Evolutionary conservation across 2,888 invertebrate species (phyloP), one percentile per base, ranked within the genome.

Genomic region (Melanargia galathea): DNA sequence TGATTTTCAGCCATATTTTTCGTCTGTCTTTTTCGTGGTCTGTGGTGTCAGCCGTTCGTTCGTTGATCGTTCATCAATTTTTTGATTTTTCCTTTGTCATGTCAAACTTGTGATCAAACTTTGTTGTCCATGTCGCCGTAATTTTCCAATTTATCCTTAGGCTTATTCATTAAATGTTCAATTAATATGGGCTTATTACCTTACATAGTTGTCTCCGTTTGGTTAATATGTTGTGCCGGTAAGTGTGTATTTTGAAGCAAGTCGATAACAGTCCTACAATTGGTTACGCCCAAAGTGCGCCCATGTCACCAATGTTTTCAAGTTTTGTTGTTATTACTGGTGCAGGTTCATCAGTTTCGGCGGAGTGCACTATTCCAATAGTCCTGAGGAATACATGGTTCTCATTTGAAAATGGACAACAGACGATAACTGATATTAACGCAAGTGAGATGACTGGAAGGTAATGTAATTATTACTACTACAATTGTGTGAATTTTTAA

Each of bases 361-460:
- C 83, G 1, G 92, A 92, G 64, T 97, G 97, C 81, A 92, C 93
- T 26, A 96, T 97, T 77, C 97, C 97, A 30, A 79, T 93, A 68
- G 94, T 96, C 51, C 84, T 98, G 55, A 93, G 96, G 75, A 97
- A 97, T 65, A 93, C 96, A 35, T 98, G 98, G 98, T 98, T 97
- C 86, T 97, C 97, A 2, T 95, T 97, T 93, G 97, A 98, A 92
- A 94, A 94, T 88, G 97, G 97, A 10, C 92, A 93, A 74, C 96
- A 97, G 74, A 97, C 96, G 0, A 92, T 95, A 52, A 97, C 97
- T 0, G 95, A 96, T 78, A 94, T 98, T 59, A 95, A 97, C 86
- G 95, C 95, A 0, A 94, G 93, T 64, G 93, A 93, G 46, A 97
- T 97, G 96, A 94, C 95, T 8, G 92, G 92, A 71, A 92, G 88